Evolutionary conservation across 2,888 invertebrate genomes (phyloP).

Genomic region (Caenorhabditis sp.): DNA sequence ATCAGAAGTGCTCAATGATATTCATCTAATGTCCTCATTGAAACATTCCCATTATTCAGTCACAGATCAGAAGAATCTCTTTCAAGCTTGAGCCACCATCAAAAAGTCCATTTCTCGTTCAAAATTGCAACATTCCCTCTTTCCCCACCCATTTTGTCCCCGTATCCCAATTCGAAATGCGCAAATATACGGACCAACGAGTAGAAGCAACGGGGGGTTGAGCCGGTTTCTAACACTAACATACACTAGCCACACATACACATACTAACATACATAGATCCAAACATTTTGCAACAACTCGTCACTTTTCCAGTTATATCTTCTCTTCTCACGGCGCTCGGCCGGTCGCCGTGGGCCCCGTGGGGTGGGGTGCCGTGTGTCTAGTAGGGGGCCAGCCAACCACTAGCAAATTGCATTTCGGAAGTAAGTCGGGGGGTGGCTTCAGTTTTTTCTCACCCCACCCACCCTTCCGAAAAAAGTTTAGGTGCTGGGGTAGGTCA

Average conservation of each 20-base stretch:
- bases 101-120: neutral
- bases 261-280: slow-evolving; percentile 46
- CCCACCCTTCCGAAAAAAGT: neutral
- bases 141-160: neutral
- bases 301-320: slow-evolving; percentile 50
- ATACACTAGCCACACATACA: slow-evolving; percentile 34
- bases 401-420: slow-evolving; percentile 53
- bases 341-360: slow-evolving; percentile 27
- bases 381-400: neutral
- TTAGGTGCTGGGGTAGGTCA: slow-evolving; percentile 19
- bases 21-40: too few relatives aligned
- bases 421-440: slow-evolving; percentile 15
- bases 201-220: too few relatives aligned
- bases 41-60: too few relatives aligned
- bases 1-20: too few relatives aligned
- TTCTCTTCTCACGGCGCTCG: slow-evolving; percentile 48
- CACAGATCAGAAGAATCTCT: too few relatives aligned
- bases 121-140: neutral
- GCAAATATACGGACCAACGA: slow-evolving; percentile 36
- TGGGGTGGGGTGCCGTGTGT: slow-evolving; percentile 1
- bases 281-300: slow-evolving; percentile 59
- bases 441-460: slow-evolving; percentile 44
- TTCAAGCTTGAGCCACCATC: too few relatives aligned
- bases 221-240: slow-evolving; percentile 20
- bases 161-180: slow-evolving; percentile 41